phyloP scores from a whole-genome alignment of 1,140 invertebrate genomes.

The Coenobita brevimanus region DNA sequence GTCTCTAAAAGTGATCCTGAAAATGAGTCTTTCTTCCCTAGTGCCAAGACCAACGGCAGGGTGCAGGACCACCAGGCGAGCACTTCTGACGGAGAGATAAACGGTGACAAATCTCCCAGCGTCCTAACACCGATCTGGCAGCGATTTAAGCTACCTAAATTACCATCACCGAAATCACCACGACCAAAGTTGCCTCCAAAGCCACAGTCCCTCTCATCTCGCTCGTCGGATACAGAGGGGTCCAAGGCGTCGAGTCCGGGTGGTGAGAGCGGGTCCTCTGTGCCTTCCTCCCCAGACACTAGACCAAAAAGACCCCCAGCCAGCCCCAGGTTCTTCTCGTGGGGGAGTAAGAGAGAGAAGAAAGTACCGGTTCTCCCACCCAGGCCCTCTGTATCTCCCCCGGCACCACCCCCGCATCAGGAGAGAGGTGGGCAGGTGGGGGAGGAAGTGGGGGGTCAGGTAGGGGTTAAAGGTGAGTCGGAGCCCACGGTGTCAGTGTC shows the following conservation, averaged over 20 bases:
- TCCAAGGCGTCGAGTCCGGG: conserved; percentile 24
- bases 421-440: conserved; percentile 34
- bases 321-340: conserved; percentile 58
- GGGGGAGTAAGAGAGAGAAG: conserved; percentile 59
- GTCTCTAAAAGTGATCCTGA: not conserved
- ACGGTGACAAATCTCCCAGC: conserved; percentile 9
- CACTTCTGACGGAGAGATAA: conserved; percentile 29
- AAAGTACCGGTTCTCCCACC: not conserved
- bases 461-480: conserved; percentile 46
- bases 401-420: conserved; percentile 26
- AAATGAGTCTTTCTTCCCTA: not conserved
- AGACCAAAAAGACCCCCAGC: conserved; percentile 36
- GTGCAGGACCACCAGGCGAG: not conserved
- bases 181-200: conserved; percentile 51
- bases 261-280: conserved; percentile 47
- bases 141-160: conserved; percentile 51
- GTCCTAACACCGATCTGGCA: conserved; percentile 48
- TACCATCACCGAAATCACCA: conserved; percentile 42
- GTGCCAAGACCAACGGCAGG: conserved; percentile 15
- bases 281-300: conserved; percentile 54
- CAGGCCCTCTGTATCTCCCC: conserved; percentile 1
- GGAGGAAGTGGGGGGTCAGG: conserved; percentile 20
- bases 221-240: conserved; percentile 51
- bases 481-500: conserved; percentile 35
- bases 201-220: conserved; percentile 39